These are phyloP conservation scores for Tarsius wallacei DNA, from an alignment of 2,797 vertebrate genomes.

Conservation along the genomic window DNA sequence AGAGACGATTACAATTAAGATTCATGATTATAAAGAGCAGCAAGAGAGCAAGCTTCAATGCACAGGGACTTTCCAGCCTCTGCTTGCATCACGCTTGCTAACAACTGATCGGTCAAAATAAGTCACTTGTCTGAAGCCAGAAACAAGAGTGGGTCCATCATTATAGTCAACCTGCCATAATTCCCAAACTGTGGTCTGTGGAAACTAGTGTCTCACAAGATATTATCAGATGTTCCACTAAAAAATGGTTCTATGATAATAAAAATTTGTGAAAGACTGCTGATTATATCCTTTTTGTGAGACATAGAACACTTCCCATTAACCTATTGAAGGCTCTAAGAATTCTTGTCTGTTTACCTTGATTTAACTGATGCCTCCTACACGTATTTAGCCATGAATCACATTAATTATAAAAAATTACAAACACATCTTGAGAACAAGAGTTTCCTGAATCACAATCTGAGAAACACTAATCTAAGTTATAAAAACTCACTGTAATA, in stretches of 20 bases:
- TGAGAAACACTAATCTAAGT: constrained; percentile 24
- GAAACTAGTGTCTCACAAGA: not conserved
- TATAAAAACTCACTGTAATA: not conserved
- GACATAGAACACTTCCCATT: not conserved
- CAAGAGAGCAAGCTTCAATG: not conserved
- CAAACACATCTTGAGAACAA: constrained; percentile 37
- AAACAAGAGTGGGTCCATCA: not conserved
- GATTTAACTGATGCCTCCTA: constrained; percentile 38
- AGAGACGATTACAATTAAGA: not conserved
- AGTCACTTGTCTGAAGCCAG: not conserved
- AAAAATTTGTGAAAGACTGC: not conserved
- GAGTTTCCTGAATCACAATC: constrained; percentile 20
- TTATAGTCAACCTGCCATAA: not conserved
- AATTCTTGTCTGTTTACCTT: constrained; percentile 35
- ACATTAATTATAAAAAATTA: constrained; percentile 57
- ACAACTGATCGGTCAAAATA: not conserved
- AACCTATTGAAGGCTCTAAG: constrained; percentile 25
- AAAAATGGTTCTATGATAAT: not conserved
- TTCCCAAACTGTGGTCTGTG: constrained; percentile 5
- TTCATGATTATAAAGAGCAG: not conserved
- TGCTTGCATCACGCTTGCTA: not conserved
- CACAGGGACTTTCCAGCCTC: not conserved
- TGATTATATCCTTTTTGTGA: not conserved
- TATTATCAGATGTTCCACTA: not conserved
- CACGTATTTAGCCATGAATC: not conserved